Conservation (phyloP, 2,888 invertebrate genomes). For the Neoitamus cyanurus region DNA sequence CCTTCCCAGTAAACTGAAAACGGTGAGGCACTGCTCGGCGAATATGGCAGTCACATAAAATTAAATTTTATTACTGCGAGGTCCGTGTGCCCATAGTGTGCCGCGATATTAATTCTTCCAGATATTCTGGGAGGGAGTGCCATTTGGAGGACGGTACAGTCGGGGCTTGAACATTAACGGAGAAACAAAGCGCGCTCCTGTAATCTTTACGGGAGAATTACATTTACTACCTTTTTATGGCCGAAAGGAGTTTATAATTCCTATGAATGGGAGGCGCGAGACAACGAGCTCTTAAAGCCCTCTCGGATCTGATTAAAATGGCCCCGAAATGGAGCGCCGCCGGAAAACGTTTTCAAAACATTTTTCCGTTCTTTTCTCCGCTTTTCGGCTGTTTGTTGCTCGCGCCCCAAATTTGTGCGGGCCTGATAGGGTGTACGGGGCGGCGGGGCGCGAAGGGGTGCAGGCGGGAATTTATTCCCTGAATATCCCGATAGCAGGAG, state of each 20-base stretch:
- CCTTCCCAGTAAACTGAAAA: not conserved
- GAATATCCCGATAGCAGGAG: not conserved
- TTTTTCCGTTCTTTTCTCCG: not conserved
- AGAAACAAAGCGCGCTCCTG: not conserved
- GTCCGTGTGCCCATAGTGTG: not conserved
- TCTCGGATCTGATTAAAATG: not conserved
- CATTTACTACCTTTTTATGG: not conserved
- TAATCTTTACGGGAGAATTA: not conserved
- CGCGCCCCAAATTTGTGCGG: not conserved
- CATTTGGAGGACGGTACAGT: not conserved
- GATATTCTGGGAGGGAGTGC: not conserved
- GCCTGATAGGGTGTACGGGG: not conserved
- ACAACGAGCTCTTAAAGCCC: not conserved
- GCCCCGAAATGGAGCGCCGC: not conserved
- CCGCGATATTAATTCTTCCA: not conserved
- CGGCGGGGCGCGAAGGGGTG: not conserved
- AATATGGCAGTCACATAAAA: not conserved
- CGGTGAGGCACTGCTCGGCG: not conserved
- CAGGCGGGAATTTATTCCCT: not conserved
- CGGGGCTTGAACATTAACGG: not conserved
- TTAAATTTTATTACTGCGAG: not conserved
- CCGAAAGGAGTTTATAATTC: constrained; percentile 1
- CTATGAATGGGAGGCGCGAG: not conserved
- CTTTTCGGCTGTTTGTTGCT: not conserved
- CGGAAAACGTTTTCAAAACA: not conserved